Evolutionary conservation across 2,113 vertebrate species (phyloP).

Genomic region (Ornithorhynchus anatinus): DNA sequence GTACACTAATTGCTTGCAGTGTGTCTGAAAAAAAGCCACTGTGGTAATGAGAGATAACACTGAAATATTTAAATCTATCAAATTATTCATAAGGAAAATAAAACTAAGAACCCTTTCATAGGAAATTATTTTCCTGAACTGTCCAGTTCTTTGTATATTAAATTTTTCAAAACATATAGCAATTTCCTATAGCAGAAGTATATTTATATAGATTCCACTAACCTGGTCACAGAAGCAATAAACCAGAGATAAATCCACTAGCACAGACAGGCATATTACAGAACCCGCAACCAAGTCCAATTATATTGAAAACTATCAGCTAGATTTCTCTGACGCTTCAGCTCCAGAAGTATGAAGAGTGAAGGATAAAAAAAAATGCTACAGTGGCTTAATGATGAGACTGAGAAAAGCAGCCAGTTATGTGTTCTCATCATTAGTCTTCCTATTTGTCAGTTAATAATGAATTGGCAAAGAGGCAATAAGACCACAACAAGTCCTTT

Average conservation of each 20-base stretch:
- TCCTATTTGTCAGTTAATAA: background rate
- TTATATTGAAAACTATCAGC: constrained; percentile 1
- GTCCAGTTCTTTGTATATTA: background rate
- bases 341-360: background rate
- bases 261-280: background rate
- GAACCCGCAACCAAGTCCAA: background rate
- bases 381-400: background rate
- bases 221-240: background rate
- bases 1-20: background rate
- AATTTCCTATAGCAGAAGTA: background rate
- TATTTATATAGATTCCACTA: background rate
- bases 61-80: fast-evolving
- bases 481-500: fast-evolving
- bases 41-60: background rate
- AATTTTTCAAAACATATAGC: background rate
- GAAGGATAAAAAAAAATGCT: background rate
- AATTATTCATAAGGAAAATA: background rate
- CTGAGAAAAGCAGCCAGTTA: background rate
- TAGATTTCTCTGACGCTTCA: background rate
- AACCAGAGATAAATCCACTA: background rate
- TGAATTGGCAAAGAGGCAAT: background rate
- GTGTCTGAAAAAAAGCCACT: background rate
- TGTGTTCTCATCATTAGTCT: fast-evolving
- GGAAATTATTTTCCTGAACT: fast-evolving
- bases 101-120: background rate